Conservation (phyloP, 2,888 invertebrate species). For the Habrosyne pyritoides region DNA sequence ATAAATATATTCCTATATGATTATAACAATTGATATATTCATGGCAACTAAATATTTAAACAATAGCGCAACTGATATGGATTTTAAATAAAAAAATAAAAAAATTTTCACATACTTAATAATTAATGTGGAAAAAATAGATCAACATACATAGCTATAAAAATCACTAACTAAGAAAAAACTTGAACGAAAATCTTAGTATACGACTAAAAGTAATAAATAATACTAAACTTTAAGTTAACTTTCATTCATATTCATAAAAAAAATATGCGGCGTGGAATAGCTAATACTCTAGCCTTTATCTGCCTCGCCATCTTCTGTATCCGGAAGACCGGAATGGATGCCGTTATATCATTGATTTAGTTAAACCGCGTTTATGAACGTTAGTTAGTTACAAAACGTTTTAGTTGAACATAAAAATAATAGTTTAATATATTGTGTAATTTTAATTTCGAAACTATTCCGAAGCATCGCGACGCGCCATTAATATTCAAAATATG, state of each 20-base stretch:
- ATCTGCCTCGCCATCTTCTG: too few relatives aligned
- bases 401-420: not conserved
- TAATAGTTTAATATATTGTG: too few relatives aligned
- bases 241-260: conserved; percentile 17
- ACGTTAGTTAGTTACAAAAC: too few relatives aligned
- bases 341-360: too few relatives aligned
- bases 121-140: conserved; percentile 20
- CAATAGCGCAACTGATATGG: not conserved
- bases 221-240: conserved; percentile 25
- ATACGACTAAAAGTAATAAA: conserved; percentile 20
- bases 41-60: not conserved
- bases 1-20: not conserved
- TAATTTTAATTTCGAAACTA: too few relatives aligned
- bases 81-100: conserved; percentile 16
- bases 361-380: too few relatives aligned
- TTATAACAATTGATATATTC: not conserved
- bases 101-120: conserved; percentile 11
- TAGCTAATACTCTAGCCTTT: too few relatives aligned
- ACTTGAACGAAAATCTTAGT: conserved; percentile 16
- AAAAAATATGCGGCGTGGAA: too few relatives aligned
- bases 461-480: not conserved
- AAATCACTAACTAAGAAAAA: conserved; percentile 15
- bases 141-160: conserved; percentile 27
- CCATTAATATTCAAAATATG: not conserved
- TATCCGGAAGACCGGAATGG: too few relatives aligned